Percentiles rank a stretch among this genome's conserved stretches.
phyloP scores from a whole-genome alignment of 2,113 vertebrate species.

The Corythoichthys haematopterus region DNA sequence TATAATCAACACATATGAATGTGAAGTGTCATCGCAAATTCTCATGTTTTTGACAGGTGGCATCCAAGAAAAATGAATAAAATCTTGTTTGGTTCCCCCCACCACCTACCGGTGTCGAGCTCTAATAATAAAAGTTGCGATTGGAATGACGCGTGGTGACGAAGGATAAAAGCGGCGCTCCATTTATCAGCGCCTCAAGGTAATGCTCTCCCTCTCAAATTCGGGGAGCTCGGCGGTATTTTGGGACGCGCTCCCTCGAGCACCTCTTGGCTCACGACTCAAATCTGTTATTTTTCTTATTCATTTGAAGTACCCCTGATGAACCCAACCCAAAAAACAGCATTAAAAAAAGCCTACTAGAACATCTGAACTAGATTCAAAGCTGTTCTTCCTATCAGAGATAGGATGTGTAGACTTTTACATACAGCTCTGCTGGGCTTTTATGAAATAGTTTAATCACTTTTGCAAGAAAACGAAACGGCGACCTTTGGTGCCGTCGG shows the following conservation, averaged over 20 bases:
- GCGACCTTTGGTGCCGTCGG: neutral
- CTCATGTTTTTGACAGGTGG: neutral
- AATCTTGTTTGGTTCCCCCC: too few species aligned
- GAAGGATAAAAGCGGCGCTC: slow-evolving; percentile 21
- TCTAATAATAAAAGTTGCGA: slow-evolving; percentile 14
- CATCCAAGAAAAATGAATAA: neutral
- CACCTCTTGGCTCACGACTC: slow-evolving; percentile 38
- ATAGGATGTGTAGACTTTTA: neutral
- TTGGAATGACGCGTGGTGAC: neutral
- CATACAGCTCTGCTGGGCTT: neutral
- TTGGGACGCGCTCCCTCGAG: slow-evolving; percentile 38
- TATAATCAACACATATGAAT: neutral
- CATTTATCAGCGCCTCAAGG: slow-evolving; percentile 32
- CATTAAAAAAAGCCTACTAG: too few species aligned
- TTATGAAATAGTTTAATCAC: neutral
- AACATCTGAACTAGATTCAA: too few species aligned
- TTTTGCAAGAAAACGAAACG: neutral
- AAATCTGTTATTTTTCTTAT: too few species aligned
- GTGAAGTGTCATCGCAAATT: neutral
- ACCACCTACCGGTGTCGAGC: neutral
- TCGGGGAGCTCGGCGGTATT: slow-evolving; percentile 40
- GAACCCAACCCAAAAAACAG: too few species aligned
- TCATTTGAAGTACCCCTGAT: too few species aligned
- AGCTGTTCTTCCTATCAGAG: too few species aligned
- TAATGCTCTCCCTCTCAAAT: slow-evolving; percentile 32